phyloP scores from a whole-genome alignment of 2,113 vertebrate species.

The Phyllostomus hastatus region DNA sequence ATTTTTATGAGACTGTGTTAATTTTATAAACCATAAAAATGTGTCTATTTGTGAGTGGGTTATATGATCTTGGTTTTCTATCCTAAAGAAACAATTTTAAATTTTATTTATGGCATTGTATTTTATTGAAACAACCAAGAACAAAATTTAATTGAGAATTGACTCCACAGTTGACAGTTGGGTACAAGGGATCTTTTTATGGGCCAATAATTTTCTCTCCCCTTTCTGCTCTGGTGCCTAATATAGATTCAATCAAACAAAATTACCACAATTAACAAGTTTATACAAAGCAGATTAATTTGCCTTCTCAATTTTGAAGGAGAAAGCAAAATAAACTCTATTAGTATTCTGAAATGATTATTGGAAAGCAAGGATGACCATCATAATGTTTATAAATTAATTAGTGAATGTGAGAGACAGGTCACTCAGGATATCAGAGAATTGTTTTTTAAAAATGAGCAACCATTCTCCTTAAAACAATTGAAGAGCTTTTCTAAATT shows the following conservation, averaged over 20 bases:
- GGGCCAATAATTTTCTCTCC: neutral
- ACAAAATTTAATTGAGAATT: neutral
- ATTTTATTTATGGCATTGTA: neutral
- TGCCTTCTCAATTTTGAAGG: constrained; percentile 32
- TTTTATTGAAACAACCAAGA: neutral
- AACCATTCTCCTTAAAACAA: constrained; percentile 3
- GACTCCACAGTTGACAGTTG: neutral
- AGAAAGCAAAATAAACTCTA: constrained; percentile 40
- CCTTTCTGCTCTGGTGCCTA: neutral
- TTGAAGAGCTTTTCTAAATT: constrained; percentile 14
- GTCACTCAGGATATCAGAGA: constrained; percentile 37
- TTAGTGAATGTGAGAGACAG: constrained; percentile 35
- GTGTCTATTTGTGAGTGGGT: neutral
- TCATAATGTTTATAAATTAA: constrained; percentile 31
- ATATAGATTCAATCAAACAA: constrained; percentile 43
- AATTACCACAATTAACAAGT: constrained; percentile 40
- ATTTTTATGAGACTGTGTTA: neutral
- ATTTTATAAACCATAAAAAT: constrained; percentile 18
- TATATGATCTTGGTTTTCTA: neutral
- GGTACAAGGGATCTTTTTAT: neutral
- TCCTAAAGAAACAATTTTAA: neutral
- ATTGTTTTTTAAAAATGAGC: constrained; percentile 35
- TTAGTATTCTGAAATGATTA: constrained; percentile 51
- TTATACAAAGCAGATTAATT: constrained; percentile 49
- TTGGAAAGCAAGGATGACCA: constrained; percentile 45